Conservation (phyloP, 2,888 invertebrate genomes). For the Leptarthrus brevirostris region DNA sequence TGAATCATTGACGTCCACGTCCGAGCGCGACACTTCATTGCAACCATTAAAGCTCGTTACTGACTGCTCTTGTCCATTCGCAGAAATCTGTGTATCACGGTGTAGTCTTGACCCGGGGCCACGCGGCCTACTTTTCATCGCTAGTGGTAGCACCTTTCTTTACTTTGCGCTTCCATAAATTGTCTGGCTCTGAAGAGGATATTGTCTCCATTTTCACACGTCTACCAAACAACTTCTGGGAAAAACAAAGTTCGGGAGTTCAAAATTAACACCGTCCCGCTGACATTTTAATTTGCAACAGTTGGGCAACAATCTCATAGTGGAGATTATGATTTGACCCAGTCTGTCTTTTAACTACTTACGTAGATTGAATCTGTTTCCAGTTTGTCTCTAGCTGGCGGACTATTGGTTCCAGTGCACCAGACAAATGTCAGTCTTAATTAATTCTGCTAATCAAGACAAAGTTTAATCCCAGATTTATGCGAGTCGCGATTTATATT, state of each 20-base stretch:
- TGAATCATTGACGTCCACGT: constrained; percentile 6
- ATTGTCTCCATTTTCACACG: constrained; percentile 15
- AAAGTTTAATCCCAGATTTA: constrained; percentile 39
- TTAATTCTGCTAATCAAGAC: constrained; percentile 36
- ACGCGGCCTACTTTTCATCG: constrained; percentile 19
- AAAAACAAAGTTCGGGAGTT: constrained; percentile 1
- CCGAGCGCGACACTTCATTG: constrained; percentile 21
- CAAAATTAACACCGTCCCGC: neutral
- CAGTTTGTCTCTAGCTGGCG: neutral
- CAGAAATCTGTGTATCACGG: constrained; percentile 11
- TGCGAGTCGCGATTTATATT: neutral
- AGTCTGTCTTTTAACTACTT: neutral
- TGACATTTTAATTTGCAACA: constrained; percentile 40
- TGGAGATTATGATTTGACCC: constrained; percentile 25
- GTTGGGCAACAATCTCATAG: neutral
- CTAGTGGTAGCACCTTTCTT: neutral
- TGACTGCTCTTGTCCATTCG: neutral
- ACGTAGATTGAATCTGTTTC: neutral
- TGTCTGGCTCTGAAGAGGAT: neutral
- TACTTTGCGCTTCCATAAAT: neutral
- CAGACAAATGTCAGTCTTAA: constrained; percentile 22
- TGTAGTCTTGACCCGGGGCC: constrained; percentile 20
- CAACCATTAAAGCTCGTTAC: constrained; percentile 20
- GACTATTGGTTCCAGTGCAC: neutral
- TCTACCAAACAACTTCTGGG: neutral